Base-by-base conservation (phyloP, 2,797 vertebrate genomes). In the Amazona ochrocephala region DNA sequence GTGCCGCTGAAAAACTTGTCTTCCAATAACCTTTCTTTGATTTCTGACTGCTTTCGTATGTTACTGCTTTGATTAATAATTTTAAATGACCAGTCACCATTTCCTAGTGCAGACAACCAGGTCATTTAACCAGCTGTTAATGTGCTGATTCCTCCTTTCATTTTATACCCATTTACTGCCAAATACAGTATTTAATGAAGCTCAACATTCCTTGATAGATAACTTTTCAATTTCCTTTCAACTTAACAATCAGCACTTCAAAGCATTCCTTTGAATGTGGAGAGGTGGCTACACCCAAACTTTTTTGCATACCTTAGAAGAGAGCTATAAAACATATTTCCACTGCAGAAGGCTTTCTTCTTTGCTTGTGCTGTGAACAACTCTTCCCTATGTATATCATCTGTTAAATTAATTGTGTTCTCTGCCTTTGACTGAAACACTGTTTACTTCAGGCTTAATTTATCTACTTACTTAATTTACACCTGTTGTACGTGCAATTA, bases 391-490 rank as follows among this genome's bases (percentile, higher is more conserved):
- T 0, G 1, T 27, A 44, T 82, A 14, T 87, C 51, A 71, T 67
- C 60, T 84, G 39, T 87, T 78, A 39, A 60, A 84, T 75, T 93
- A 82, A 71, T 71, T 89, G 30, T 48, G 18, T 18, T 89, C 39
- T 15, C 39, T 81, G 44, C 39, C 42, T 83, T 71, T 90, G 20
- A 48, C 75, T 81, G 45, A 70, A 89, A 21, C 10, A 12, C 37
- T 80, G 30, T 51, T 87, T 92, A 62, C 81, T 94, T 88, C 70
- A 90, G 56, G 70, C 24, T 95, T 93, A 73, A 67, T 94, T 85
- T 83, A 80, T 32, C 56, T 75, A 30, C 45, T 82, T 84, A 84
- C 16, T 92, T 79, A 37, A 90, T 95, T 84, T 89, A 70, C 48
- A 94, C 44, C 51, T 71, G 41, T 56, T 88, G n/a, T 26, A 92